phyloP scores from a whole-genome alignment of 2,113 vertebrate species.

The Geothlypis trichas region DNA sequence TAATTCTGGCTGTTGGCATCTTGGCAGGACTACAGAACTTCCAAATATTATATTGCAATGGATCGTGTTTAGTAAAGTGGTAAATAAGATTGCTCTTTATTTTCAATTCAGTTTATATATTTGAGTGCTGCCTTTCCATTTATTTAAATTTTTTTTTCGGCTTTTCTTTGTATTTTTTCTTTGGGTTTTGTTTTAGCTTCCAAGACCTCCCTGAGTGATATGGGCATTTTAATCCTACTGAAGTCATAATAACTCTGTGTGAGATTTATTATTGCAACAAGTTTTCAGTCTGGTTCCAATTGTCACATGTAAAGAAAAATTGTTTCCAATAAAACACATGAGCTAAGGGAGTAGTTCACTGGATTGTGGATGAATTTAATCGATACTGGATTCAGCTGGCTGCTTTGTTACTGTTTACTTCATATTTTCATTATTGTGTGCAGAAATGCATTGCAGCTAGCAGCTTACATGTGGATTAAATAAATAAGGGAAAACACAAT shows the following conservation, averaged over 20 bases:
- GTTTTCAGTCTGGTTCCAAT: slow-evolving; percentile 30
- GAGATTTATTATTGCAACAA: background rate
- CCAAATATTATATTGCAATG: background rate
- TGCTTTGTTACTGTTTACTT: background rate
- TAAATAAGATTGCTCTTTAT: background rate
- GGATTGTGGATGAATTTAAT: background rate
- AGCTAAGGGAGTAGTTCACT: background rate
- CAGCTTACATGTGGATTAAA: background rate
- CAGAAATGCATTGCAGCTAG: background rate
- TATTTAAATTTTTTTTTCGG: background rate
- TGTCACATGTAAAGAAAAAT: background rate
- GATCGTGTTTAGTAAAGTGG: background rate
- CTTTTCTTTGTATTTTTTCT: background rate
- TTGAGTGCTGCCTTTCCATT: background rate
- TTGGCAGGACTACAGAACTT: background rate
- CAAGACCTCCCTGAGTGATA: background rate
- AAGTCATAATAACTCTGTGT: background rate
- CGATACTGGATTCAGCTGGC: background rate
- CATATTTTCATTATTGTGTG: background rate
- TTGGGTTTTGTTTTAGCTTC: background rate
- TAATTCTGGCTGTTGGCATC: background rate
- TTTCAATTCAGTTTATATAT: background rate
- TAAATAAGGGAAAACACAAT: background rate
- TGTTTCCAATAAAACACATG: background rate
- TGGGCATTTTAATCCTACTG: background rate